Percentiles rank a stretch among this genome's conserved stretches.
Conservation (phyloP, 2,888 invertebrate species). For the Pseudeuparius sepicola region DNA sequence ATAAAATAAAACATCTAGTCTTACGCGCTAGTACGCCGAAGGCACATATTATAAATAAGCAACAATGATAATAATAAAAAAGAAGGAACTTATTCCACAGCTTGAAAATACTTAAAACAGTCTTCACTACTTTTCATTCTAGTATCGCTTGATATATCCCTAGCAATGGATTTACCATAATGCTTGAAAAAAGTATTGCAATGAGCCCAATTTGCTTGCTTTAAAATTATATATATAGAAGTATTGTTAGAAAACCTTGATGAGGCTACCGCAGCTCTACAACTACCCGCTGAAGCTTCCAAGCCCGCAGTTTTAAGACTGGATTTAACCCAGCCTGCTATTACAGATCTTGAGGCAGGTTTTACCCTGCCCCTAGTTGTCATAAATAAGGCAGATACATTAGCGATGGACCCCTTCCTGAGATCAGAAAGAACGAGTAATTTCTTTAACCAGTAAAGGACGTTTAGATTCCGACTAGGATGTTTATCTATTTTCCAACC, state of each 20-base stretch:
- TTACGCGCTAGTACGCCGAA: no score
- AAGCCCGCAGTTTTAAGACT: slow-evolving; percentile 10
- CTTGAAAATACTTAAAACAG: no score
- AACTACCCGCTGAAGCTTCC: slow-evolving; percentile 14
- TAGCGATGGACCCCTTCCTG: slow-evolving; percentile 7
- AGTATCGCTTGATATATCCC: no score
- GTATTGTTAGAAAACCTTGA: slow-evolving; percentile 9
- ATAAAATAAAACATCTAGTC: no score
- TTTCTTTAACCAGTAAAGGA: slow-evolving; percentile 14
- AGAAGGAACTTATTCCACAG: no score
- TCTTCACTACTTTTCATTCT: no score
- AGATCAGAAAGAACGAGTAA: slow-evolving; percentile 10
- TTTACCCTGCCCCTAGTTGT: slow-evolving; percentile 17
- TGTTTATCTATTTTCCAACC: slow-evolving; percentile 16
- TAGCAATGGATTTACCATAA: no score
- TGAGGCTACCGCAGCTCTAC: slow-evolving; percentile 15
- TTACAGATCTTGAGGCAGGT: slow-evolving; percentile 13
- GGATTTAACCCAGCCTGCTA: slow-evolving; percentile 15
- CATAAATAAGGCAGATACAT: slow-evolving; percentile 13
- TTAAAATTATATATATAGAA: slow-evolving; percentile 15
- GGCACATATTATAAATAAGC: no score
- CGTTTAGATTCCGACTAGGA: slow-evolving; percentile 11
- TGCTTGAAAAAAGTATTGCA: slow-evolving; percentile 11
- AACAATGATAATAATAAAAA: no score
- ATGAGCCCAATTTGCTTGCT: slow-evolving; percentile 13